These are phyloP conservation scores for Euspilapteryx auroguttella DNA, from an alignment of 2,888 invertebrate genomes.

Conservation along the genomic window DNA sequence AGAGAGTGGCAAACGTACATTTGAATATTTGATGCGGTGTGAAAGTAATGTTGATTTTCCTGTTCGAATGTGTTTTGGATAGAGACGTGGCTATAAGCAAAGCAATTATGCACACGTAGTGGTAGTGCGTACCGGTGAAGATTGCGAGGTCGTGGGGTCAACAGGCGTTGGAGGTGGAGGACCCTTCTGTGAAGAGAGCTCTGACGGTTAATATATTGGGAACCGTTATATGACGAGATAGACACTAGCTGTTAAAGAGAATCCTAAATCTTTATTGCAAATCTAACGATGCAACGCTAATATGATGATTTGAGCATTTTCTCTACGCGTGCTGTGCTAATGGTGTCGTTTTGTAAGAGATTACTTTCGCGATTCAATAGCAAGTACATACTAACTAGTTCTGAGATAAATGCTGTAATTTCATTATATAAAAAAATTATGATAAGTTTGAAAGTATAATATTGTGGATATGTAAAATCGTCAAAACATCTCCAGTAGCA, in stretches of 20 bases:
- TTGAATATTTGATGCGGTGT: constrained; percentile 1
- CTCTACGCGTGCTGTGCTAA: too few relatives aligned
- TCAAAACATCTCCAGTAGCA: too few relatives aligned
- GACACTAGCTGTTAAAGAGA: too few relatives aligned
- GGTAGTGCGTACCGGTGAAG: constrained; percentile 27
- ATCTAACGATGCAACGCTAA: constrained; percentile 1
- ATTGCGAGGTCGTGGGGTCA: constrained; percentile 36
- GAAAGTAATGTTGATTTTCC: constrained; percentile 3
- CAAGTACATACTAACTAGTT: too few relatives aligned
- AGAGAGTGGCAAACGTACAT: too few relatives aligned
- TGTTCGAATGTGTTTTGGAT: background rate
- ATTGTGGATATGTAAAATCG: too few relatives aligned
- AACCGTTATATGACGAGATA: constrained; percentile 4
- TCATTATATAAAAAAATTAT: too few relatives aligned
- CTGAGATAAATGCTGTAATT: too few relatives aligned
- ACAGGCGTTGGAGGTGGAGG: constrained; percentile 31
- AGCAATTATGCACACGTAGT: constrained; percentile 38
- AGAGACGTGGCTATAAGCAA: constrained; percentile 9
- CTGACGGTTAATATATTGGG: constrained; percentile 27
- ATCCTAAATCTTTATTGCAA: constrained; percentile 1
- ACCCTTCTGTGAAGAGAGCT: constrained; percentile 21
- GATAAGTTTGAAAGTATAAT: too few relatives aligned
- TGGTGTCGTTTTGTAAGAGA: too few relatives aligned
- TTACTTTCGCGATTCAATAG: too few relatives aligned
- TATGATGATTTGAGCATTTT: too few relatives aligned